phyloP scores from a whole-genome alignment of 2,888 invertebrate genomes.

The Pollenia angustigena region DNA sequence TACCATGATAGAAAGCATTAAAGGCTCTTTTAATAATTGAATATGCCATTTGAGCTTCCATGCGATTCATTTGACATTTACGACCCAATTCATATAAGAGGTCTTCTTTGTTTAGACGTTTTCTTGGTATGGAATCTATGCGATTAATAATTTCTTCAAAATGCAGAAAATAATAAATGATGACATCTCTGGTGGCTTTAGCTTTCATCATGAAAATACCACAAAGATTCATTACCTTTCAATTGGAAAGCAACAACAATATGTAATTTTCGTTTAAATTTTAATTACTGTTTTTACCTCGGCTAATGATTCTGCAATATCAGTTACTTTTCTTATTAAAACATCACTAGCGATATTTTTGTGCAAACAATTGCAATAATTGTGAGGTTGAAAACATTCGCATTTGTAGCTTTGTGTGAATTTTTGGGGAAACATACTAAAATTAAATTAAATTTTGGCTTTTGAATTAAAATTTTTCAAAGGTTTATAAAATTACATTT shows the following conservation, averaged over 20 bases:
- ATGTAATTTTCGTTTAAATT: not conserved
- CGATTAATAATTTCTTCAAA: slow-evolving; percentile 79
- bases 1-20: slow-evolving; percentile 81
- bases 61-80: slow-evolving; percentile 80
- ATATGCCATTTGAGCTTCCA: slow-evolving; percentile 80
- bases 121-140: slow-evolving; percentile 72
- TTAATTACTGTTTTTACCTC: slow-evolving; percentile 42
- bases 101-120: slow-evolving; percentile 81
- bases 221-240: slow-evolving; percentile 75
- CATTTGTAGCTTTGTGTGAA: slow-evolving; percentile 72
- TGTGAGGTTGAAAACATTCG: slow-evolving; percentile 68
- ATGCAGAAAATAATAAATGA: slow-evolving; percentile 79
- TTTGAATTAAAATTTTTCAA: not conserved
- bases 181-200: slow-evolving; percentile 77
- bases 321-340: slow-evolving; percentile 62
- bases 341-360: slow-evolving; percentile 45
- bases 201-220: slow-evolving; percentile 79
- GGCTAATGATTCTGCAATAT: slow-evolving; percentile 55
- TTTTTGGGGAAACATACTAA: slow-evolving; percentile 52
- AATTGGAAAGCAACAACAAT: not conserved
- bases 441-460: not conserved
- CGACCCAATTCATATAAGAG: slow-evolving; percentile 80
- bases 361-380: slow-evolving; percentile 71
- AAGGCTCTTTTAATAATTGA: slow-evolving; percentile 81
- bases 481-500: too few species aligned